These are phyloP conservation scores for Halocynthia roretzi DNA, from an alignment of 23 tunicate species.

Conservation along the genomic window DNA sequence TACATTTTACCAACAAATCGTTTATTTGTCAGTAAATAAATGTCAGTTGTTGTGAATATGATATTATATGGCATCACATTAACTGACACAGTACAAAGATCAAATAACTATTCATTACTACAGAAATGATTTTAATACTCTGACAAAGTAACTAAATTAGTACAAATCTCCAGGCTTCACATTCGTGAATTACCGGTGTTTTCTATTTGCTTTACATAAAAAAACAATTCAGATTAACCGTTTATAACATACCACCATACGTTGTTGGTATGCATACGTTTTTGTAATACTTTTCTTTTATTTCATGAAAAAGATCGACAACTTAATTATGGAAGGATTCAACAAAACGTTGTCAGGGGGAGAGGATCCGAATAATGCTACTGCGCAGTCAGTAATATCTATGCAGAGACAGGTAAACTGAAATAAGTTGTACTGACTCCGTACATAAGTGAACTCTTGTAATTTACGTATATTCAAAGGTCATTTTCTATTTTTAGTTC, in stretches of 20 bases:
- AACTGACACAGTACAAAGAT: no score
- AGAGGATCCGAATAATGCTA: constrained; percentile 13
- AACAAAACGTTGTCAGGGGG: constrained; percentile 27
- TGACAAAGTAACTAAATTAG: no score
- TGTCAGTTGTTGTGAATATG: not conserved
- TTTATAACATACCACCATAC: no score
- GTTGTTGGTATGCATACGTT: no score
- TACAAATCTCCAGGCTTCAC: no score
- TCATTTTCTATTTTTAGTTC: constrained; percentile 14
- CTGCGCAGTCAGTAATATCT: constrained; percentile 20
- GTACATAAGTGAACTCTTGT: not conserved
- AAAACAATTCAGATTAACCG: no score
- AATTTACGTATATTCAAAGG: not conserved
- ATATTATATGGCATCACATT: not conserved
- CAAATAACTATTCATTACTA: no score
- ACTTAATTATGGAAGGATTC: constrained; percentile 22
- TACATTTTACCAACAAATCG: not conserved
- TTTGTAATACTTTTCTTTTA: no score
- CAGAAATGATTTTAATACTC: no score
- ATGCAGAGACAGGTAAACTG: constrained; percentile 31
- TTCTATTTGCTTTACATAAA: no score
- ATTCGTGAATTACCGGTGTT: no score
- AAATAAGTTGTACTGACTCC: not conserved
- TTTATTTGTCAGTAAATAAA: no score
- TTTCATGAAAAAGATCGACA: constrained; percentile 17